Conservation (phyloP, 2,888 invertebrate species). For the Nipponacmea schrenckii region DNA sequence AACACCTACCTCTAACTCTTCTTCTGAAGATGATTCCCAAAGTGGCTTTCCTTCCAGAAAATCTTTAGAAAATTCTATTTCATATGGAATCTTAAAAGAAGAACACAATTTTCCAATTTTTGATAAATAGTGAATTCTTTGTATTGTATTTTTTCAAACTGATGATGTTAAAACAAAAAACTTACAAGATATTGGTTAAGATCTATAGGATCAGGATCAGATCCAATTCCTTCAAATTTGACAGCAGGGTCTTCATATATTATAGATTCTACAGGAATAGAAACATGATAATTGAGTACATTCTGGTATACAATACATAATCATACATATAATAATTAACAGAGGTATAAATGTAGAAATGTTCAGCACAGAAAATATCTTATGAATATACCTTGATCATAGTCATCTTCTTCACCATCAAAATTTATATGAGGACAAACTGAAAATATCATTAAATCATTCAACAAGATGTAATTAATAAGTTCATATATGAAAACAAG, state of each 20-base stretch:
- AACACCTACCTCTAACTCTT: constrained; percentile 29
- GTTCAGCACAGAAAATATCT: too few relatives aligned
- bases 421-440: constrained; percentile 51
- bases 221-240: constrained; percentile 52
- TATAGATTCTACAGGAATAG: constrained; percentile 49
- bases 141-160: too few relatives aligned
- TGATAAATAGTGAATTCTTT: too few relatives aligned
- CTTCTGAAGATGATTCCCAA: constrained; percentile 40
- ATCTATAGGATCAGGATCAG: constrained; percentile 53
- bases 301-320: not conserved
- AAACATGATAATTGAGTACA: not conserved
- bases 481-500: too few relatives aligned
- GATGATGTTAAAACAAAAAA: not conserved
- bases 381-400: constrained; percentile 47
- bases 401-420: constrained; percentile 43
- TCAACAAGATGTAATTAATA: too few relatives aligned
- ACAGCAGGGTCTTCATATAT: constrained; percentile 60
- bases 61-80: constrained; percentile 60
- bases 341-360: too few relatives aligned
- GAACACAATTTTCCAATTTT: not conserved
- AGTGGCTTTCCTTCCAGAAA: constrained; percentile 56
- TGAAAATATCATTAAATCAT: constrained; percentile 29
- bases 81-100: constrained; percentile 55
- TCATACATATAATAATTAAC: too few relatives aligned
- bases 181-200: constrained; percentile 58